Evolutionary conservation across 2,888 invertebrate species (phyloP).

Genomic region (Eupithecia centaureata): DNA sequence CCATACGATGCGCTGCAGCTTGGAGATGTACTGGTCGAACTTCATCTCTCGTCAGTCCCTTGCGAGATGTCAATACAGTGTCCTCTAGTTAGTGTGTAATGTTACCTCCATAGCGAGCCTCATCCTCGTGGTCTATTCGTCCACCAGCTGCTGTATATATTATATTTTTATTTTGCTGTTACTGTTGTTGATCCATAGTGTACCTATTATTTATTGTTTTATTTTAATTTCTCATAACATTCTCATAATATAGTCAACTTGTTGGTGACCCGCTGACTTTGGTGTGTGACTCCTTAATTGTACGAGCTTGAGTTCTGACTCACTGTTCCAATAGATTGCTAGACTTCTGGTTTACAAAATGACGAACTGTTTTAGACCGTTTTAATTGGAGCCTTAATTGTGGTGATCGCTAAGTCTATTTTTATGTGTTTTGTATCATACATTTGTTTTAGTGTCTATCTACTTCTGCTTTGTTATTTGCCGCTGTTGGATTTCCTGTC

Average conservation of each 20-base stretch:
- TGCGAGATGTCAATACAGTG: too few species aligned
- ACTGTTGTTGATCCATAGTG: too few species aligned
- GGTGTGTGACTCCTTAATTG: not conserved
- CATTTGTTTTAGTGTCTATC: not conserved
- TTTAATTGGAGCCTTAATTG: slow-evolving; percentile 25
- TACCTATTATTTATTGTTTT: too few species aligned
- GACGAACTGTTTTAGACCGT: slow-evolving; percentile 36
- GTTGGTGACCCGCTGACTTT: not conserved
- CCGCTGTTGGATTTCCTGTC: slow-evolving; percentile 1
- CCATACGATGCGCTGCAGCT: too few species aligned
- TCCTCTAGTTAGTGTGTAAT: not conserved
- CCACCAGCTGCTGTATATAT: slow-evolving; percentile 88
- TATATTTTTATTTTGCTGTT: too few species aligned
- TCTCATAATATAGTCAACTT: too few species aligned
- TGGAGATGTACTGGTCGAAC: too few species aligned
- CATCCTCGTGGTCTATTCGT: slow-evolving; percentile 88
- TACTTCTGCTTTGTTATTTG: not conserved
- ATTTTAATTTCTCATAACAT: too few species aligned
- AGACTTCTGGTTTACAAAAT: slow-evolving; percentile 26
- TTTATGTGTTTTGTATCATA: slow-evolving; percentile 9
- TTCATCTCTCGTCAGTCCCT: too few species aligned
- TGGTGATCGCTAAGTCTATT: slow-evolving; percentile 31
- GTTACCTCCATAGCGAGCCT: slow-evolving; percentile 94
- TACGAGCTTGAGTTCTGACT: not conserved
- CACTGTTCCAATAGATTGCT: not conserved